Evolutionary conservation across 2,113 vertebrate genomes (phyloP), one percentile per base, ranked within the genome.

Genomic region (Protomyctophum bolini): DNA sequence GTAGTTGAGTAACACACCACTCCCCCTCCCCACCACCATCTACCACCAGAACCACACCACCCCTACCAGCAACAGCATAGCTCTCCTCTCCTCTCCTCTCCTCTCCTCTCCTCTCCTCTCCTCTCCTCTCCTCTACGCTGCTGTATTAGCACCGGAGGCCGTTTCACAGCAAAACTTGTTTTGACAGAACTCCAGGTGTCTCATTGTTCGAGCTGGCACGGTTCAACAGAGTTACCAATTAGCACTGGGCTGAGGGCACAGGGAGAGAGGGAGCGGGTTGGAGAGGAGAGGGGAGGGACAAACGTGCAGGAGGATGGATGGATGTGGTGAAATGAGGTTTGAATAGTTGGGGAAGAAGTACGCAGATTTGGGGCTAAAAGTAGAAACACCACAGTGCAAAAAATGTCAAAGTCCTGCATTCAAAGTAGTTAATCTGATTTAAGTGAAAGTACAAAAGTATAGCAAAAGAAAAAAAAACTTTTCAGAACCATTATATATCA

Each of bases 131-230:
- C 71, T 55, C 58, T 45, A 14, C 65, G 68, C 80, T 72, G 83
- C 88, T 88, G 84, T 88, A 86, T 82, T 80, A 86, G 78, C 87
- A 87, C 87, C 81, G 86, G 73, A 84, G 89, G 89, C 88, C 68
- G 86, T 91, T 93, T 92, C 90, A 91, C 91, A 81, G 87, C 75
- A 87, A 89, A 94, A 93, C 92, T 91, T 94, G 93, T 94, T 94
- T 93, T 94, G 92, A 94, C 94, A 94, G 92, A 92, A 89, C 92
- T 93, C 93, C 94, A 94, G 94, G 94, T 94, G 94, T 92, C 92
- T 94, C 89, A 93, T 94, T 94, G 93, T 94, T 92, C 81, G 86
- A 63, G 82, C 85, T 86, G 89, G 90, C 89, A 92, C 88, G 91
- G 92, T 93, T 93, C 91, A 93, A 92, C 91, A 92, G 92, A 93